A percentile compares a stretch with the other conserved stretches of the same genome.
Evolutionary conservation across 2,113 vertebrate species (phyloP).

Genomic region (Galeopterus variegatus): DNA sequence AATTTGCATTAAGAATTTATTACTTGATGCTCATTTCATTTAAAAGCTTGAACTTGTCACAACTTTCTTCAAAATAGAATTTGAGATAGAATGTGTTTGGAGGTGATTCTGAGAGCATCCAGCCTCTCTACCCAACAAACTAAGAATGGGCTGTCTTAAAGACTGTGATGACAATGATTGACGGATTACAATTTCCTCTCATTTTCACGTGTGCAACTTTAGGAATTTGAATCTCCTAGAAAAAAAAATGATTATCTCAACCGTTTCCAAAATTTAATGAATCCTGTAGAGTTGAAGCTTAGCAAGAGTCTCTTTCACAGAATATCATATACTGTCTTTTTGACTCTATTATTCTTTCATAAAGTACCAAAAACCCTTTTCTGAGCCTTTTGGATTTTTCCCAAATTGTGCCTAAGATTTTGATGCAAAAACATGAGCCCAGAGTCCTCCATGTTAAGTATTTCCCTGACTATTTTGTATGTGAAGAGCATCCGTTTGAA

Average conservation of each 20-base stretch:
- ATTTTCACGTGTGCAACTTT: not conserved
- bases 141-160: not conserved
- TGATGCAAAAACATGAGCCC: not conserved
- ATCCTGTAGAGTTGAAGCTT: not conserved
- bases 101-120: not conserved
- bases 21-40: conserved; percentile 63
- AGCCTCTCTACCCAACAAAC: not conserved
- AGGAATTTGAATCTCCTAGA: conserved; percentile 12
- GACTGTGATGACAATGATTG: not conserved
- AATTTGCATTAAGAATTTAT: conserved; percentile 2
- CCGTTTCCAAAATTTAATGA: conserved; percentile 54
- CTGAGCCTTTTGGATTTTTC: not conserved
- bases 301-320: conserved; percentile 36
- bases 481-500: conserved; percentile 67
- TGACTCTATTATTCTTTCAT: conserved; percentile 40
- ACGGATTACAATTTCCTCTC: conserved; percentile 36
- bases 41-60: conserved; percentile 60
- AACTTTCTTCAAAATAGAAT: conserved; percentile 59
- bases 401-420: conserved; percentile 47
- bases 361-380: not conserved
- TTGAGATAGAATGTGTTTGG: conserved; percentile 29
- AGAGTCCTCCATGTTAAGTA: conserved; percentile 47
- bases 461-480: conserved; percentile 45
- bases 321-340: not conserved
- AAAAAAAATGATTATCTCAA: not conserved